These are phyloP conservation scores for Herminia tarsipennalis DNA, from an alignment of 2,888 invertebrate genomes.

Conservation along the genomic window DNA sequence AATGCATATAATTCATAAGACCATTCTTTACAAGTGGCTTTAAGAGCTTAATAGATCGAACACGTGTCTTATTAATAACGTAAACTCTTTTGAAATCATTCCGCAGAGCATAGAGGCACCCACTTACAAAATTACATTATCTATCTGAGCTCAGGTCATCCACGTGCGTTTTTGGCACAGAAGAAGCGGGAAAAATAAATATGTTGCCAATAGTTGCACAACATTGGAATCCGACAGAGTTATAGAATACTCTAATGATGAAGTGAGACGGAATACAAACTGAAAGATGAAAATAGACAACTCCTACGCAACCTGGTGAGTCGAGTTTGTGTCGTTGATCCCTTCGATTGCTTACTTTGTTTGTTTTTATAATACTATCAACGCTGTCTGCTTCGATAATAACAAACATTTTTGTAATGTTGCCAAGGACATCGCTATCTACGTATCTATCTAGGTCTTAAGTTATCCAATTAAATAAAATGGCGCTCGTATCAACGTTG, in stretches of 20 bases:
- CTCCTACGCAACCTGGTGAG: constrained; percentile 74
- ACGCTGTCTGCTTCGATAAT: constrained; percentile 24
- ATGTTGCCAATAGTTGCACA: constrained; percentile 81
- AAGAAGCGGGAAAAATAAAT: constrained; percentile 59
- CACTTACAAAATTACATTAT: constrained; percentile 40
- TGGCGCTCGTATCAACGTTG: constrained; percentile 3
- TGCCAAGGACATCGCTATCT: constrained; percentile 33
- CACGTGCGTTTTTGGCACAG: constrained; percentile 79
- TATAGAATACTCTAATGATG: constrained; percentile 34
- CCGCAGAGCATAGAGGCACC: constrained; percentile 12
- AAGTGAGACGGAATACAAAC: constrained; percentile 63
- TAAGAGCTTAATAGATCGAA: too few relatives aligned
- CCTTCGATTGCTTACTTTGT: constrained; percentile 59
- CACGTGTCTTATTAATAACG: constrained; percentile 20
- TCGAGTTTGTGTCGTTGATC: constrained; percentile 80
- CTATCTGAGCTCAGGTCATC: constrained; percentile 56
- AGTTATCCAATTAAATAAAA: constrained; percentile 6
- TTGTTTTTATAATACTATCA: constrained; percentile 63
- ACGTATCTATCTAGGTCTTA: constrained; percentile 6
- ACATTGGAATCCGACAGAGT: constrained; percentile 54
- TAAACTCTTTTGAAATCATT: constrained; percentile 20
- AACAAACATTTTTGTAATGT: constrained; percentile 29
- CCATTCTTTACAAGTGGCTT: too few relatives aligned
- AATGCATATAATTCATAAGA: too few relatives aligned
- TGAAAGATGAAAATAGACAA: constrained; percentile 74